These are phyloP conservation scores for Pelagia noctiluca DNA, from an alignment of 30 jellyfish, hydroid and myxozoan genomes.

Conservation along the genomic window DNA sequence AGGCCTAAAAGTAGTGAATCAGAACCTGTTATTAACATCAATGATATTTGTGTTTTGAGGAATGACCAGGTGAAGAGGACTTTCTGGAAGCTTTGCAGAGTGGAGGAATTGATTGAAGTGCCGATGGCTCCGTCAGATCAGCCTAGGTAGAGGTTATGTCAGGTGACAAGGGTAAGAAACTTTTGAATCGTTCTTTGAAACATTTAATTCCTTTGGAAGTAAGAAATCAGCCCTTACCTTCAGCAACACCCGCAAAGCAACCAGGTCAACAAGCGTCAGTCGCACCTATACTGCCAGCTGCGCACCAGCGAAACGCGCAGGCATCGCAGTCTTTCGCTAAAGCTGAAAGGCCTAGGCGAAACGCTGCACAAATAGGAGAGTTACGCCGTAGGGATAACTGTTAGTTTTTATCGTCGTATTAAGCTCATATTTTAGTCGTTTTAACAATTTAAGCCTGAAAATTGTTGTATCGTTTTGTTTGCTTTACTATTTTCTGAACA, in stretches of 20 bases:
- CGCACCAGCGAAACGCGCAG: not conserved
- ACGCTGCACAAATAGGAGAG: slow-evolving; percentile 48
- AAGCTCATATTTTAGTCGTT: not conserved
- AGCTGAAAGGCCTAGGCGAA: slow-evolving; percentile 33
- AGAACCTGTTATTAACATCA: slow-evolving; percentile 25
- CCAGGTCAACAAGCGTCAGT: not conserved
- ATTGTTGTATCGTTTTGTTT: not conserved
- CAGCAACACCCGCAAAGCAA: slow-evolving; percentile 10
- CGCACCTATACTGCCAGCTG: no score
- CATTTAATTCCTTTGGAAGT: slow-evolving; percentile 40
- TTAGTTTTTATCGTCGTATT: not conserved
- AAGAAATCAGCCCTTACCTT: not conserved
- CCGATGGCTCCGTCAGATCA: slow-evolving; percentile 50
- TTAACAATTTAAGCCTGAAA: not conserved
- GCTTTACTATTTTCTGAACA: not conserved
- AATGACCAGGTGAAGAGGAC: slow-evolving; percentile 53
- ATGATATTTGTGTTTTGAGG: slow-evolving; percentile 23
- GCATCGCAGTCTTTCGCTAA: not conserved
- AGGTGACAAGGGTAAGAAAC: slow-evolving; percentile 11
- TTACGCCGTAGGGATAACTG: slow-evolving; percentile 13
- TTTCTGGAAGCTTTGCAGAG: slow-evolving; percentile 58
- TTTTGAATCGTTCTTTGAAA: slow-evolving; percentile 39
- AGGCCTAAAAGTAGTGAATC: slow-evolving; percentile 36
- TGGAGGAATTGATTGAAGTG: slow-evolving; percentile 44
- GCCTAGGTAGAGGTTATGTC: slow-evolving; percentile 46